A percentile compares a stretch with the other conserved stretches of the same genome.
Conservation (phyloP, 2,113 vertebrate genomes). For the Nothocercus julius region DNA sequence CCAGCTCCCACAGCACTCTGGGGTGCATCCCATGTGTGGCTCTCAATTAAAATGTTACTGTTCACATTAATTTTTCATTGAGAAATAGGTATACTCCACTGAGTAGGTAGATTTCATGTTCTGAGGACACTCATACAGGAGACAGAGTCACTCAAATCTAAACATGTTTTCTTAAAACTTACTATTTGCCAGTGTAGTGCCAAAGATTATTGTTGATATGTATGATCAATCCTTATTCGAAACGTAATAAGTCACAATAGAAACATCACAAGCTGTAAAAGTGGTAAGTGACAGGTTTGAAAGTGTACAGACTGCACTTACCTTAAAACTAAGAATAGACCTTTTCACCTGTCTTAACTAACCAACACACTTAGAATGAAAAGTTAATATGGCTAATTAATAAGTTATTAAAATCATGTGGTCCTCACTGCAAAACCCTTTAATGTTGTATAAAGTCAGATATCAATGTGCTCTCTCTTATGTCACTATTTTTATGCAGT, state of each 20-base stretch:
- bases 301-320: not conserved
- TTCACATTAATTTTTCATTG: rapidly evolving
- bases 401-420: not conserved
- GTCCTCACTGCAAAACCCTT: not conserved
- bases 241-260: not conserved
- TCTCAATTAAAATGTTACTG: not conserved
- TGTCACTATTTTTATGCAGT: not conserved
- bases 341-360: not conserved
- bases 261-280: not conserved
- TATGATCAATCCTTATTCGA: not conserved
- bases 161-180: not conserved
- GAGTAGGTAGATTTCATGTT: not conserved
- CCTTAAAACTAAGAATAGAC: not conserved
- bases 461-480: not conserved
- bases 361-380: not conserved
- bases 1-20: too few species aligned
- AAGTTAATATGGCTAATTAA: not conserved
- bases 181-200: not conserved
- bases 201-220: not conserved
- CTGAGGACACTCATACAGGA: not conserved
- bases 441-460: not conserved
- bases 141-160: not conserved
- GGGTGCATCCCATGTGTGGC: too few species aligned
- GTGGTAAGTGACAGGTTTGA: not conserved
- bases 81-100: not conserved